Base-by-base conservation (phyloP, 1,140 invertebrate genomes). In the Heliothis virescens region DNA sequence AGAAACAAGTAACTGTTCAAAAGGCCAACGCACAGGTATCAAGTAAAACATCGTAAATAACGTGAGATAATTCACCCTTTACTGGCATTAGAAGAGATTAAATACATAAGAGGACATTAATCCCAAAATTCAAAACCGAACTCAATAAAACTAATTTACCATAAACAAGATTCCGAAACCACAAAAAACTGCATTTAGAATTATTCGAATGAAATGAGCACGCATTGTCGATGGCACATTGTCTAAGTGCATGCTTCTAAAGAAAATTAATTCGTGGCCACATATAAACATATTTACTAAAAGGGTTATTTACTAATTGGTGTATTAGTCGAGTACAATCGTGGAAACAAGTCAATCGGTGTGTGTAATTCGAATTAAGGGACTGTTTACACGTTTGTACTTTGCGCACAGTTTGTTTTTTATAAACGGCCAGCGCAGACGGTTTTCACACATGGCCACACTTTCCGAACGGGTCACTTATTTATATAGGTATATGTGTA, bases 351-450 rank as follows among this genome's bases (percentile, higher is more conserved):
- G 86, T 91, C 91, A 93, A 88, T 90, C 89, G 84, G 60, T 65
- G 90, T 89, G 91, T 93, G 85, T 91, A 86, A 94, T 92, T 90
- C 93, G 90, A 91, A 93, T 94, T 93, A 94, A 88, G 87, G 87
- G 86, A 87, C 88, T 88, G 89, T 92, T 93, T 93, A 91, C 90
- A 89, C 87, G 87, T 86, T 82, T 85, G 82, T 90, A 83, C 80
- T 82, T 89, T 90, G 81, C 82, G 76, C 82, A 18, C 57, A 79
- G 81, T 86, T 85, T 83, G 69, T 88, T 91, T 90, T 92, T 91
- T 89, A 82, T 83, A 80, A 85, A 80, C 85, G 86, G 83, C 80
- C 88, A 89, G 84, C 81, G 83, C 88, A 87, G 84, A 88, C 86
- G 88, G 83, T 87, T 90, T 92, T 94, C 86, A 92, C 92, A 92